These are phyloP conservation scores for Menura novaehollandiae DNA, from an alignment of 2,113 vertebrate species.

Conservation along the genomic window DNA sequence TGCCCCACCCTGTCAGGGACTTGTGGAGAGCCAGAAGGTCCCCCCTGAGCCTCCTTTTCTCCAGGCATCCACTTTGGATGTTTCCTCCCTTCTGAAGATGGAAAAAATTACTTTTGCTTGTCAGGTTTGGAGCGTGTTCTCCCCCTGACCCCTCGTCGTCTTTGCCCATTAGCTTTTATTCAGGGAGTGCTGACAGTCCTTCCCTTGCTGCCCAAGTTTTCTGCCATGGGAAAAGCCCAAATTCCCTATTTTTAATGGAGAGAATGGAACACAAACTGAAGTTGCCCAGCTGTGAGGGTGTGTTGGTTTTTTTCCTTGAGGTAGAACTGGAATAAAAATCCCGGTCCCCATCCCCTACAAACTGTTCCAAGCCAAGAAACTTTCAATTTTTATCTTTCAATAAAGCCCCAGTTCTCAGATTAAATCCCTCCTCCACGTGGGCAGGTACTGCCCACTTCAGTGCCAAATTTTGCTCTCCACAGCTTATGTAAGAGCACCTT, in stretches of 20 bases:
- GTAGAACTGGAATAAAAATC: neutral
- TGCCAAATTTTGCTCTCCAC: rapidly evolving
- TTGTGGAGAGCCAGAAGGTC: neutral
- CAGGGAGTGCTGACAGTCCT: neutral
- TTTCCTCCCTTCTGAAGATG: neutral
- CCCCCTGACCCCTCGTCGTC: neutral
- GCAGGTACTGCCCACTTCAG: neutral
- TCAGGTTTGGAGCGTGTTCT: neutral
- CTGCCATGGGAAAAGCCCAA: neutral
- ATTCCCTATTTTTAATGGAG: rapidly evolving
- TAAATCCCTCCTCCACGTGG: neutral
- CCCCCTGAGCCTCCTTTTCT: neutral
- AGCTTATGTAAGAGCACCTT: neutral
- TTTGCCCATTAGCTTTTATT: neutral
- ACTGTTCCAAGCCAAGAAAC: neutral
- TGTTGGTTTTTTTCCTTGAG: neutral
- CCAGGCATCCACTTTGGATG: neutral
- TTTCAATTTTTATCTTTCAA: neutral
- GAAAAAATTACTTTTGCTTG: neutral
- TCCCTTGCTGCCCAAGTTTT: neutral
- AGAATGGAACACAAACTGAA: neutral
- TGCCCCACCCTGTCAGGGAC: neutral
- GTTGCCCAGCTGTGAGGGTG: neutral
- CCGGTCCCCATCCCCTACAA: neutral
- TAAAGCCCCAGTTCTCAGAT: neutral